These are phyloP conservation scores for Diarsia rubi DNA, from an alignment of 2,888 invertebrate species.

Conservation along the genomic window DNA sequence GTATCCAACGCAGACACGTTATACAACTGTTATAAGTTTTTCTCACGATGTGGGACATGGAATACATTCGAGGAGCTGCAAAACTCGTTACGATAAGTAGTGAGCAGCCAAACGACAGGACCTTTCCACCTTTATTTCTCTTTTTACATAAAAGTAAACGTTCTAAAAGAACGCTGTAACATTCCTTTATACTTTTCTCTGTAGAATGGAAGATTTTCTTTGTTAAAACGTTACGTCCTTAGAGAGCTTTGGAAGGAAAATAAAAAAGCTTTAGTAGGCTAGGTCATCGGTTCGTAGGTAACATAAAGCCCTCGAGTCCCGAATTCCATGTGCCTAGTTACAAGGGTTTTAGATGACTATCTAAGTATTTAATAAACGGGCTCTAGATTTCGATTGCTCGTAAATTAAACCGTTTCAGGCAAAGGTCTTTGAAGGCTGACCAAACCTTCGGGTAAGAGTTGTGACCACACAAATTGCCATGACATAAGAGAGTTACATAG, in stretches of 20 bases:
- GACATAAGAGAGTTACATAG: too few relatives aligned
- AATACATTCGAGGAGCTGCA: slow-evolving; percentile 33
- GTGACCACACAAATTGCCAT: not conserved
- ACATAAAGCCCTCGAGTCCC: slow-evolving; percentile 18
- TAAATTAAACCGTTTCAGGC: slow-evolving; percentile 30
- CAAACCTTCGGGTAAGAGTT: slow-evolving; percentile 8
- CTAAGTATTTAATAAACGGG: slow-evolving; percentile 15
- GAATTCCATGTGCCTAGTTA: slow-evolving; percentile 22
- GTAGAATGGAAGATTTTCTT: slow-evolving; percentile 14
- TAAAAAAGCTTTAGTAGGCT: slow-evolving; percentile 15
- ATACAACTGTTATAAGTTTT: slow-evolving; percentile 41
- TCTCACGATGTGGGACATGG: slow-evolving; percentile 29
- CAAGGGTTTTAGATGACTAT: slow-evolving; percentile 37
- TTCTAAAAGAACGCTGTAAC: slow-evolving; percentile 17
- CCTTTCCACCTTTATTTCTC: slow-evolving; percentile 29
- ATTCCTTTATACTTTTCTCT: slow-evolving; percentile 10
- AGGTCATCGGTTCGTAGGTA: slow-evolving; percentile 34
- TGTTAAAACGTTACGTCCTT: slow-evolving; percentile 18
- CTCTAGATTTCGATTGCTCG: slow-evolving; percentile 10
- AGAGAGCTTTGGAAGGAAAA: slow-evolving; percentile 7
- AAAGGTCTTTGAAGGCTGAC: slow-evolving; percentile 6
- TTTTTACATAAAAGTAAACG: slow-evolving; percentile 24
- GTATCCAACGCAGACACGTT: slow-evolving; percentile 17
- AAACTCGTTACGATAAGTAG: slow-evolving; percentile 48
- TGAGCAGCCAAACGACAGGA: slow-evolving; percentile 23